Evolutionary conservation across 2,888 invertebrate genomes (phyloP), one percentile per base, ranked within the genome.

Genomic region (Dione juno): DNA sequence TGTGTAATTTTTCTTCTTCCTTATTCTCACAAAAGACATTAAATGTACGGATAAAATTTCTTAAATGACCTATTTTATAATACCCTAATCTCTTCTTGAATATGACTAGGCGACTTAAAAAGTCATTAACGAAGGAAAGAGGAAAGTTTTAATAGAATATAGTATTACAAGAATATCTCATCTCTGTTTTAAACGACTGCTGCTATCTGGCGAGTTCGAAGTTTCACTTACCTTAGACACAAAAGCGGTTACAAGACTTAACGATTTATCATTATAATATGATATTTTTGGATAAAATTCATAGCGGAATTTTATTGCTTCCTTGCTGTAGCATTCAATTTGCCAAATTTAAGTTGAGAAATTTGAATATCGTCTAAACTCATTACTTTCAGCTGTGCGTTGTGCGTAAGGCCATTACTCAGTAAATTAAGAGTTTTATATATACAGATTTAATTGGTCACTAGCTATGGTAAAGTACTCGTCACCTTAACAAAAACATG

Each of bases 111-210:
- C 63, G 66, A 74, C 53, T 71, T 74, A 71, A 74, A 74, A 74
- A 74, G 71, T 74, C 69, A 74, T 74, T 74, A 74, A 59, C 59
- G 74, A 74, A 69, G 71, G 71, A 71, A 71, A 71, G 67, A 74
- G 71, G 57, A 74, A 74, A 74, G 69, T 74, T 74, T 74, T 74
- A 74, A 74, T 67, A 67, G 71, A 74, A 74, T 67, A 74, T 74
- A 74, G 67, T 71, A 74, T 74, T 71, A 67, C 67, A 67, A 67
- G 69, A 53, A 74, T 74, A 71, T 71, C 69, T 69, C 71, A 57
- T 71, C 71, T 61, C 54, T 54, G 35, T 54, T 54, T 67, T 67
- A 71, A 64, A 65, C 53, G 64, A 65, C 65, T 69, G 52, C 53
- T 58, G 64, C 67, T 74, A 64, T 69, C 66, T 50, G 63, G 41